Evolutionary conservation across 23 tunicate species (phyloP).

Genomic region (Diplosoma virens): DNA sequence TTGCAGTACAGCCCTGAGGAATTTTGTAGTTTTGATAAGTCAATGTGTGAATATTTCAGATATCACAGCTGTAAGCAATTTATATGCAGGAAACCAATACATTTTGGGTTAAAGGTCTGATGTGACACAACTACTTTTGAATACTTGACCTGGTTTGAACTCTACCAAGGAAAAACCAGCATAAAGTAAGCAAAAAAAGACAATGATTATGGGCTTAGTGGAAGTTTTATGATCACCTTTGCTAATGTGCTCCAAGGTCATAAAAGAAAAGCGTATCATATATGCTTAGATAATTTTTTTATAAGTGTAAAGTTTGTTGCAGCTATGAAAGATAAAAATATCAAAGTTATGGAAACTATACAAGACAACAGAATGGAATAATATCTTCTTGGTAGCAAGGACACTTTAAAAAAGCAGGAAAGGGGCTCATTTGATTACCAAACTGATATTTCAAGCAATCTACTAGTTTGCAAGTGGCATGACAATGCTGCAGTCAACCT

Average conservation of each 20-base stretch:
- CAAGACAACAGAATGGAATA: not conserved
- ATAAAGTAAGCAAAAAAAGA: not conserved
- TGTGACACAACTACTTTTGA: constrained; percentile 12
- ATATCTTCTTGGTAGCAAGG: not conserved
- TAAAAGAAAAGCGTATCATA: not conserved
- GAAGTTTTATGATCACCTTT: not conserved
- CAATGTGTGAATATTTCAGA: constrained; percentile 23
- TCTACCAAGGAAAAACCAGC: not conserved
- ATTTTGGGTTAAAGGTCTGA: not conserved
- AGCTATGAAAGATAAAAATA: not conserved
- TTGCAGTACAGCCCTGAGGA: not conserved
- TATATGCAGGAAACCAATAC: not conserved
- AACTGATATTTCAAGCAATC: not conserved
- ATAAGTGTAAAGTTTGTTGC: not conserved
- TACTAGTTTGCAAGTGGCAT: constrained; percentile 6
- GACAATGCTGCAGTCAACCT: constrained; percentile 10
- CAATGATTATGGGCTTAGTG: not conserved
- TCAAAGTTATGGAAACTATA: not conserved
- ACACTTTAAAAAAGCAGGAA: not conserved
- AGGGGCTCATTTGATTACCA: not conserved
- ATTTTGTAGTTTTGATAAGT: constrained; percentile 17
- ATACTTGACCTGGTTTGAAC: not conserved
- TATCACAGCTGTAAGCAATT: constrained; percentile 16
- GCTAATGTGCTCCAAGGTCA: not conserved
- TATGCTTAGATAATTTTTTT: constrained; percentile 11